Evolutionary conservation across 2,888 invertebrate genomes (phyloP).

Genomic region (Frankliniella fusca): DNA sequence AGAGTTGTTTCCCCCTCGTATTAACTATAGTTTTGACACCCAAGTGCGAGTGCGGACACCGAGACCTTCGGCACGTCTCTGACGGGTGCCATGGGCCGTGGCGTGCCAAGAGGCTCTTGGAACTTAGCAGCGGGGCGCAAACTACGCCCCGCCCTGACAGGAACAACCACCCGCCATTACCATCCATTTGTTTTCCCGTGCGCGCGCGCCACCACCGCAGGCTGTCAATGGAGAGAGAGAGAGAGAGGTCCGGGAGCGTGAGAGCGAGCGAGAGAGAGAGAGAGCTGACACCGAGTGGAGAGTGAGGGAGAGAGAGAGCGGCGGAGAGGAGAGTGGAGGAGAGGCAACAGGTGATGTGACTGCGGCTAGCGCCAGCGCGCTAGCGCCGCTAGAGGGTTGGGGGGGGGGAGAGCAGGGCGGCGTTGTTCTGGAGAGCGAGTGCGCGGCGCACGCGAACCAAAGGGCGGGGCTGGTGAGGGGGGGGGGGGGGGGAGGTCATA

Average conservation of each 20-base stretch:
- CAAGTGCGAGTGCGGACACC: no score
- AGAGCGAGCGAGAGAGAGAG: background rate
- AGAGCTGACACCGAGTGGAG: background rate
- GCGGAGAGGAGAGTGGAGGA: background rate
- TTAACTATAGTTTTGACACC: no score
- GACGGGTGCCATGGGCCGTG: no score
- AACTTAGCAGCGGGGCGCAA: no score
- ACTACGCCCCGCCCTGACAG: background rate
- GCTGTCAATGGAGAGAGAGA: background rate
- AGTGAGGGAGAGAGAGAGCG: background rate
- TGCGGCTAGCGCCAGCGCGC: background rate
- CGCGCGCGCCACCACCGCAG: background rate
- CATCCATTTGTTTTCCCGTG: constrained; percentile 3
- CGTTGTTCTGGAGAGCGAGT: background rate
- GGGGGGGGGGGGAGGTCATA: background rate
- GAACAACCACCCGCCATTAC: background rate
- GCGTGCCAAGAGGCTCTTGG: no score
- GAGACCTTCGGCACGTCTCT: no score
- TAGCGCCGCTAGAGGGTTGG: background rate
- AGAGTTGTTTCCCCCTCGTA: no score
- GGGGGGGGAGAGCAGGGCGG: background rate
- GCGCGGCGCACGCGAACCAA: background rate
- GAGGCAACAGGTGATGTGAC: constrained; percentile 14
- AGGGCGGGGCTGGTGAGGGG: background rate
- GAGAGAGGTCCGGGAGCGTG: background rate